phyloP scores from a whole-genome alignment of 2,797 vertebrate species.

The Muraenolepis orangiensis region DNA sequence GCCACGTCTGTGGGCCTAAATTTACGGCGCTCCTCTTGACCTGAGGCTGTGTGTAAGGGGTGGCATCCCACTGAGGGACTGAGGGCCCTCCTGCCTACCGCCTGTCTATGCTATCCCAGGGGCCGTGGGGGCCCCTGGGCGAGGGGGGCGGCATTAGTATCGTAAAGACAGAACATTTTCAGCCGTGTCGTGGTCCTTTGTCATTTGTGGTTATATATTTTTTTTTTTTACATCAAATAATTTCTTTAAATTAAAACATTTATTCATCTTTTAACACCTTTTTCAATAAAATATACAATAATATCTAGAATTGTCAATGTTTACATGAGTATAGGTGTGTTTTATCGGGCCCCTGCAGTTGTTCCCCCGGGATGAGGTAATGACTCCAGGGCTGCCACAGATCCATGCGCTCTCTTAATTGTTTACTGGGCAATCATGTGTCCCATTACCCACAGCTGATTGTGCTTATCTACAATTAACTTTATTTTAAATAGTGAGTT shows the following conservation, averaged over 20 bases:
- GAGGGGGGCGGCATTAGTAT: constrained; percentile 5
- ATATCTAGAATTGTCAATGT: no score
- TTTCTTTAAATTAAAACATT: not conserved
- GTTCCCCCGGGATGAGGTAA: constrained; percentile 6
- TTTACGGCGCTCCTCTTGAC: constrained; percentile 85
- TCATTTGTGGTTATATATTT: not conserved
- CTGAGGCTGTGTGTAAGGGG: constrained; percentile 74
- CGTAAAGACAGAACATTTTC: not conserved
- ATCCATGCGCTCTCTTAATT: constrained; percentile 45
- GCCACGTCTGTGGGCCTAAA: constrained; percentile 73
- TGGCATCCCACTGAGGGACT: constrained; percentile 80
- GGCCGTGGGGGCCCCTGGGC: constrained; percentile 48
- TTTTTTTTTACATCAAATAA: not conserved
- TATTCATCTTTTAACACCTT: no score
- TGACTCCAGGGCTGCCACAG: constrained; percentile 8
- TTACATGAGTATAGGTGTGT: not conserved
- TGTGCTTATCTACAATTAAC: constrained; percentile 66
- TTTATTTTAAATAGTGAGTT: constrained; percentile 67
- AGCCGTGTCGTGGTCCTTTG: not conserved
- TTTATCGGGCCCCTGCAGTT: not conserved
- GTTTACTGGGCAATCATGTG: constrained; percentile 47
- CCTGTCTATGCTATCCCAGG: constrained; percentile 75
- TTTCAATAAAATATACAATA: no score
- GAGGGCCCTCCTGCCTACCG: constrained; percentile 72
- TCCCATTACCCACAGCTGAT: constrained; percentile 60